phyloP scores from a whole-genome alignment of 2,888 invertebrate genomes.

The Globia sparganii region DNA sequence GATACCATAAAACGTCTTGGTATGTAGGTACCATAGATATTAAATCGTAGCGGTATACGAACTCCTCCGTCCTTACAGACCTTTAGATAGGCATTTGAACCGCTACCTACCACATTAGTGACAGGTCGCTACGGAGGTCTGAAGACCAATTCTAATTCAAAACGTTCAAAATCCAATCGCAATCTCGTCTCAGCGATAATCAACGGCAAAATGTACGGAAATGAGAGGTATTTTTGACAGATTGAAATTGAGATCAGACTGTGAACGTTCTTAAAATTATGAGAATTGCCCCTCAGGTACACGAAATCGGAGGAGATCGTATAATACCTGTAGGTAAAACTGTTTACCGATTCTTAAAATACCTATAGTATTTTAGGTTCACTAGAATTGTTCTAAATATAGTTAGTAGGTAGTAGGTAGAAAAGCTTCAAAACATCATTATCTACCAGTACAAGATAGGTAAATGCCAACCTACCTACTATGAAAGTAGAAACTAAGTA shows the following conservation, averaged over 20 bases:
- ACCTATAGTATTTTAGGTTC: not conserved
- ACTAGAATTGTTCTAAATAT: not conserved
- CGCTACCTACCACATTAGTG: not conserved
- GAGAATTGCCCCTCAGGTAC: not conserved
- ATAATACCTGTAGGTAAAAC: not conserved
- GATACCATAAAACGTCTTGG: not conserved
- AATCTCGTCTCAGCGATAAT: not conserved
- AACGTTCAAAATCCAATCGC: not conserved
- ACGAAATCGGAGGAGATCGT: not conserved
- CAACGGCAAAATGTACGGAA: not conserved
- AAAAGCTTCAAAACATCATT: not conserved
- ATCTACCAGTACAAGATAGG: not conserved
- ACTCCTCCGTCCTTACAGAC: not conserved
- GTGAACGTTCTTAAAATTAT: not conserved
- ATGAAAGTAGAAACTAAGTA: constrained; percentile 7
- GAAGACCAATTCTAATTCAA: not conserved
- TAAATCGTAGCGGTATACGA: not conserved
- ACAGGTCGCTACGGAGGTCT: not conserved
- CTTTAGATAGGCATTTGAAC: not conserved
- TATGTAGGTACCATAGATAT: not conserved
- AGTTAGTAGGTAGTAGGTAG: not conserved
- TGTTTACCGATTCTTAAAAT: not conserved
- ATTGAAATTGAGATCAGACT: not conserved
- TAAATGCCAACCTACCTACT: not conserved
- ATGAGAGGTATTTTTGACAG: not conserved